Base-by-base conservation (phyloP, 2,888 invertebrate genomes). In the Patella depressa region DNA sequence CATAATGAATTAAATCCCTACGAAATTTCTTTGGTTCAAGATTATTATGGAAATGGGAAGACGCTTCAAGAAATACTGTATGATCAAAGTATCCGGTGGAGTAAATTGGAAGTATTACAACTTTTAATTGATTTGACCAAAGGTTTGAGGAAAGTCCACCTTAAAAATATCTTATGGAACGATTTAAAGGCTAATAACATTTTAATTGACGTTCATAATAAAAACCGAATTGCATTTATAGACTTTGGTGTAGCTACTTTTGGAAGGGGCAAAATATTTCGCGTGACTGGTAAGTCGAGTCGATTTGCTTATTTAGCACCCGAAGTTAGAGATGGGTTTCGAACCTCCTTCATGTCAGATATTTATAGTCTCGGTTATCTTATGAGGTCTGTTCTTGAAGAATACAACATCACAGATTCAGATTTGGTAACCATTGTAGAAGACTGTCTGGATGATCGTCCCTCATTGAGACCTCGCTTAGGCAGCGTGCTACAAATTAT, bases 201-300 rank as follows among this genome's bases (percentile, higher is more conserved):
- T 65, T 24, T 65, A 24, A 24, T 65, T 11, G 65, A 65, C 19
- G 14, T 65, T 24, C 11, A 24, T 24, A 65, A 65, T 0, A 19
- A 24, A 24, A 12, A 65, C 24, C 65, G 19, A 65, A 80, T 81
- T 29, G 76, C 78, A 29, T 81, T 80, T 76, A 81, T 81, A 9
- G 81, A 81, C 53, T 72, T 81, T 53, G 81, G 81, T 77, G 80
- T 81, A 76, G 81, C 81, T 57, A 81, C 80, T 34, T 81, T 78
- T 73, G 75, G 77, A 77, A 78, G 77, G 70, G 81, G 81, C 0
- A 74, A 78, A 45, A 80, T 77, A 74, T 81, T 81, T 73, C 80
- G 77, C 65, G 76, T 81, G 29, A 77, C 81, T 7, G 72, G 80
- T 34, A 79, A 81, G 54, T 76, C 80, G 71, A 78, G 78, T 77